A percentile compares a stretch with the other conserved stretches of the same genome.
These are phyloP conservation scores for Porites lobata DNA, from an alignment of 92 coral and sea anemone genomes.

Conservation along the genomic window DNA sequence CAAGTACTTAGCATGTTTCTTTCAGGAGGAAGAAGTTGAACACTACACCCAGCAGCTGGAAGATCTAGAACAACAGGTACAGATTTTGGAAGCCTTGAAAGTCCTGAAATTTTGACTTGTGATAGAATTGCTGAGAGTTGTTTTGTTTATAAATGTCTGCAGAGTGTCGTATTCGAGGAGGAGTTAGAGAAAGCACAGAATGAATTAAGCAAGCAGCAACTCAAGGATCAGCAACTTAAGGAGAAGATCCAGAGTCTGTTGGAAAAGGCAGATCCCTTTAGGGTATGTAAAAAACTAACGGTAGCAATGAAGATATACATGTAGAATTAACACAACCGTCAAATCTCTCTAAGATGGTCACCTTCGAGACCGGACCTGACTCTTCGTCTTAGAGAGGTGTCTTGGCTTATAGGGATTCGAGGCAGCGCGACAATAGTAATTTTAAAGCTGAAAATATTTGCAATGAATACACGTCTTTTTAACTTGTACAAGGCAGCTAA, in stretches of 20 bases:
- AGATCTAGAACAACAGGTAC: constrained; percentile 79
- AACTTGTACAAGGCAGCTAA: no score
- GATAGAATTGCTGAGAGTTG: neutral
- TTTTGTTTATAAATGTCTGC: neutral
- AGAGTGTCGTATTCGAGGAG: constrained; percentile 52
- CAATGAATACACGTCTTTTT: no score
- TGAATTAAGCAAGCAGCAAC: constrained; percentile 73
- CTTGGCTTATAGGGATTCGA: no score
- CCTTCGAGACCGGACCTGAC: no score
- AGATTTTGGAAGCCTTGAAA: neutral
- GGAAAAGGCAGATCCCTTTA: constrained; percentile 87
- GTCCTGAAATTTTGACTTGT: neutral
- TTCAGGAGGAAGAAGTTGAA: constrained; percentile 92
- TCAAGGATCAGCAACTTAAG: constrained; percentile 65
- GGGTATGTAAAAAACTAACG: neutral
- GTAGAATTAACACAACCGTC: no score
- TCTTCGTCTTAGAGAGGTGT: no score
- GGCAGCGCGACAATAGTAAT: no score
- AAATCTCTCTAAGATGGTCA: no score
- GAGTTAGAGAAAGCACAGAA: constrained; percentile 76
- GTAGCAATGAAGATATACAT: no score
- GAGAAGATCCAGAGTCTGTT: constrained; percentile 85
- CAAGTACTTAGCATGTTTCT: neutral
- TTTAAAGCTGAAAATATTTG: no score
- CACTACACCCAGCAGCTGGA: constrained; percentile 83